Evolutionary conservation across 2,797 vertebrate genomes (phyloP).

Genomic region (Enteromius fasciolatus): DNA sequence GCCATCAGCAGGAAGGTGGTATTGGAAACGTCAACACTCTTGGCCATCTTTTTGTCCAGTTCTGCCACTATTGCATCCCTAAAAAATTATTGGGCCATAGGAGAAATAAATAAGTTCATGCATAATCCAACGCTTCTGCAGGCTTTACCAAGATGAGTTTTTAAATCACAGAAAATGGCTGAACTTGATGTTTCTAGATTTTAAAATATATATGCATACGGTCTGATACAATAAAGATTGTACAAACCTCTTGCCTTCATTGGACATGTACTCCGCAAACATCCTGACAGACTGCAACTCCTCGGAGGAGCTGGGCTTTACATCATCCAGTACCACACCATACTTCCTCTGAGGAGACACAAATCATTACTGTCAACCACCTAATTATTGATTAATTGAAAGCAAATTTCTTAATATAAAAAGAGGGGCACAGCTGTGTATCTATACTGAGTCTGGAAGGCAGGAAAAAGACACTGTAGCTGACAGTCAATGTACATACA

Average conservation of each 20-base stretch:
- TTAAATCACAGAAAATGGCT: not conserved
- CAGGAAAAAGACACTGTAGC: not conserved
- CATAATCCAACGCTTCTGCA: not conserved
- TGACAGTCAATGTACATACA: not conserved
- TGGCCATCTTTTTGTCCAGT: constrained; percentile 91
- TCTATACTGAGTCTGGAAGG: not conserved
- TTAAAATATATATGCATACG: not conserved
- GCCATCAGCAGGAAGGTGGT: constrained; percentile 94
- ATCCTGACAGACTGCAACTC: constrained; percentile 92
- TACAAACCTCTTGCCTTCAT: constrained; percentile 82
- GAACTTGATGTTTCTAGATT: too few relatives aligned
- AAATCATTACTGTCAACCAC: not conserved
- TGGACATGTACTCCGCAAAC: constrained; percentile 91
- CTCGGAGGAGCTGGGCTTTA: constrained; percentile 80
- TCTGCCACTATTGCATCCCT: constrained; percentile 88
- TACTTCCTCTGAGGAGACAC: constrained; percentile 83
- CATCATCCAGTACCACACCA: constrained; percentile 92
- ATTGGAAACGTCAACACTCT: constrained; percentile 88
- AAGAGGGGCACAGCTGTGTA: not conserved
- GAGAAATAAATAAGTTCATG: too few relatives aligned
- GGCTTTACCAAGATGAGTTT: too few relatives aligned
- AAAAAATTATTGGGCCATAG: too few relatives aligned
- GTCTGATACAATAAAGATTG: not conserved
- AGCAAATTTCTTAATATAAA: too few relatives aligned
- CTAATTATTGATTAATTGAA: not conserved